Conservation (phyloP, 2,888 invertebrate species). For the Adelphocoris suturalis region DNA sequence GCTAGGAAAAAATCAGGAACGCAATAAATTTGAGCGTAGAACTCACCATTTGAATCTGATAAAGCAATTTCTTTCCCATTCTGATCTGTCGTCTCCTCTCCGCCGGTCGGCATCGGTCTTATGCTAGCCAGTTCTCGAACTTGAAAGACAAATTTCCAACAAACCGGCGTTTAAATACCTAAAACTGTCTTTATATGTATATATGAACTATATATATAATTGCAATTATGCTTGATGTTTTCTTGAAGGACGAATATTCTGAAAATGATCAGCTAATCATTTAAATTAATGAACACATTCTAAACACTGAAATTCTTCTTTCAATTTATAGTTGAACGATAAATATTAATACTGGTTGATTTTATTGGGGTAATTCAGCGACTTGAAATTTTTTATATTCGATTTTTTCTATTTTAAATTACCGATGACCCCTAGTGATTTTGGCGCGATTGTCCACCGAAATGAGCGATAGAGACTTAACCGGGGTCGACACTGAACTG, state of each 20-base stretch:
- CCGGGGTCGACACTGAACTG: constrained; percentile 53
- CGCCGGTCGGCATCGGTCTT: constrained; percentile 60
- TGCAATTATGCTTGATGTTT: neutral
- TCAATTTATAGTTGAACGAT: too few relatives aligned
- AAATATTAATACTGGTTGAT: too few relatives aligned
- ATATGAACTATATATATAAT: neutral
- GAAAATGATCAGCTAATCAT: neutral
- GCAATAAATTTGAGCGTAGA: neutral
- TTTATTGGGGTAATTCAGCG: too few relatives aligned
- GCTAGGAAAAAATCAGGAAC: too few relatives aligned
- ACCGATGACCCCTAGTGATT: neutral
- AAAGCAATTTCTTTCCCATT: constrained; percentile 58
- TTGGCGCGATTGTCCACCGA: neutral
- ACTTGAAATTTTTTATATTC: too few relatives aligned
- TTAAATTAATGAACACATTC: neutral
- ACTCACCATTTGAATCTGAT: constrained; percentile 54
- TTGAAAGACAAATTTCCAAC: constrained; percentile 30
- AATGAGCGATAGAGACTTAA: constrained; percentile 19
- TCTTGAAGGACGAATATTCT: neutral
- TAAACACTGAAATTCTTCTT: too few relatives aligned
- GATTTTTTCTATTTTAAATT: neutral
- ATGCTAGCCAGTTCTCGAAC: constrained; percentile 59
- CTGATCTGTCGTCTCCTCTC: constrained; percentile 47
- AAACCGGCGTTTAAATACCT: neutral
- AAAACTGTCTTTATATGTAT: neutral